Evolutionary conservation across 2,888 invertebrate species (phyloP), one percentile per base, ranked within the genome.

Genomic region (Tholera decimalis): DNA sequence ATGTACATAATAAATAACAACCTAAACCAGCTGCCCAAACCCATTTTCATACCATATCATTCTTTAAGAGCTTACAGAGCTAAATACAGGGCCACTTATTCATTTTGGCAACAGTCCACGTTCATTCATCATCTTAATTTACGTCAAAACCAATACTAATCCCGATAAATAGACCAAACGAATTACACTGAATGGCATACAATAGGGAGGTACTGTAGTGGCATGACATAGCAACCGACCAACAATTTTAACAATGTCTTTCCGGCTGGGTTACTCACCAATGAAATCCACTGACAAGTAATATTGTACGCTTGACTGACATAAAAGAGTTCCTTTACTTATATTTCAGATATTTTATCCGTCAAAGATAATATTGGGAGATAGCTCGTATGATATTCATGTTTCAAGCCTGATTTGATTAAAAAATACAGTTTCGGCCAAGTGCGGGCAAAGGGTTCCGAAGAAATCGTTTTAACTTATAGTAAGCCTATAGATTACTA

Each of bases 191-290:
- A 51, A 72, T 62, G 44, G n/a, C 22, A 43, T 46, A 77, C 54
- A 64, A 79, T 78, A 22, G 44, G 2, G 24, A 18, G 28, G 33
- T 30, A 43, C 7, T 49, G 26, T 18, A 33, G 20, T 18, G 47
- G 28, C 49, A 60, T 55, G 75, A 51, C 70, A 64, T 64, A 59
- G 44, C 55, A 77, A 79, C 79, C 74, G 74, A 62, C 64, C 69
- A 81, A 80, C 77, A 77, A 73, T 81, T 84, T 80, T 81, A 83
- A 85, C 83, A 84, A 83, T 80, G 80, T 75, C 73, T 84, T 84
- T 83, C 85, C 85, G 82, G 64, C 63, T 75, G 81, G 76, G 73
- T 73, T 73, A 65, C 64, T 63, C 69, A 67, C 76, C 78, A 82
- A 83, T 82, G 73, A 79, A 84, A 86, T 76, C 80, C 82, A 82